Conservation (phyloP, 2,797 vertebrate genomes). For the Neosalanx taihuensis region DNA sequence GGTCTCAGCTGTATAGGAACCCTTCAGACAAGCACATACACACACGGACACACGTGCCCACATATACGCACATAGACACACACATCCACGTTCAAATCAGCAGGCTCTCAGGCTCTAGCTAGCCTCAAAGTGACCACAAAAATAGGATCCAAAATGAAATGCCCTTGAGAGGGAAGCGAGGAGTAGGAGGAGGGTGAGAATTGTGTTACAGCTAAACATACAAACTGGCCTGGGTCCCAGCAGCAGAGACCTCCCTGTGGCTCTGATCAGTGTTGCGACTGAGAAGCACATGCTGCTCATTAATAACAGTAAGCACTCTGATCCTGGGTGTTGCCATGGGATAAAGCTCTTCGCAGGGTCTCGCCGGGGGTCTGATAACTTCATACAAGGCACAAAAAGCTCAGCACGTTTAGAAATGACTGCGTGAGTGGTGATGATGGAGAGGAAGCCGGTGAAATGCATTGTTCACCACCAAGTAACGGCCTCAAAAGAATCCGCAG, state of each 20-base stretch:
- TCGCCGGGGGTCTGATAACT: not conserved
- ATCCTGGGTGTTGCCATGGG: not conserved
- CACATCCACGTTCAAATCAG: constrained; percentile 1
- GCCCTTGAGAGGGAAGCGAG: not conserved
- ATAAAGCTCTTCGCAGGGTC: not conserved
- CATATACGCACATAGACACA: not conserved
- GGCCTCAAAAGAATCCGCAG: not conserved
- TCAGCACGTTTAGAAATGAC: not conserved
- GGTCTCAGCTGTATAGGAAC: not conserved
- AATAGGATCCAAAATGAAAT: not conserved
- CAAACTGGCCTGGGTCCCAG: not conserved
- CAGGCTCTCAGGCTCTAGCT: constrained; percentile 1
- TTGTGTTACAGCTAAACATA: not conserved
- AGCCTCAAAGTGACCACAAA: not conserved
- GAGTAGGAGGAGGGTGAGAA: too few species aligned
- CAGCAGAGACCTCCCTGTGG: not conserved
- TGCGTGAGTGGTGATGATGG: not conserved
- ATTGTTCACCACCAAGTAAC: not conserved
- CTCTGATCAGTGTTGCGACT: not conserved
- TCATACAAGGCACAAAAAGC: not conserved
- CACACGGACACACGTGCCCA: not conserved
- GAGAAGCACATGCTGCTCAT: not conserved
- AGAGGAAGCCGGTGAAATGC: not conserved
- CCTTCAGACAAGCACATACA: not conserved
- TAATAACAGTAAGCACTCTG: not conserved